Percentiles rank a stretch among this genome's conserved stretches.
Conservation (phyloP, 2,888 invertebrate species). For the Hydroisotoma schaefferi region DNA sequence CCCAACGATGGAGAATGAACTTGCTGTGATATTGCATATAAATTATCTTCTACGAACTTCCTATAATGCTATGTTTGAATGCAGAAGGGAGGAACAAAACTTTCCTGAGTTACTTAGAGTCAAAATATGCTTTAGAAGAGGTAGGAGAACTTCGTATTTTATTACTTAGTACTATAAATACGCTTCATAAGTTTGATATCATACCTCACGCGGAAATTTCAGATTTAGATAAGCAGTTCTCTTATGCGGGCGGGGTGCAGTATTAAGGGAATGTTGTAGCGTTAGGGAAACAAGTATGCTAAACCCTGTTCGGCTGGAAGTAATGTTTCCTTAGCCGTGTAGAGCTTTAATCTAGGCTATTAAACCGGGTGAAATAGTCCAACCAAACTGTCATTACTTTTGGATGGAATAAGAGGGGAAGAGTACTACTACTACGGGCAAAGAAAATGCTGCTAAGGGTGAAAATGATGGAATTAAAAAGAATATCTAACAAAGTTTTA, state of each 20-base stretch:
- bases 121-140: too few species aligned
- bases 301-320: constrained; percentile 11
- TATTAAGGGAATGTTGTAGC: background rate
- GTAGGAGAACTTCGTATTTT: too few species aligned
- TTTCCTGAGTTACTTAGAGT: background rate
- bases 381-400: constrained; percentile 4
- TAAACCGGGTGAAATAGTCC: constrained; percentile 8
- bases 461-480: too few species aligned
- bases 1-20: background rate
- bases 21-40: too few species aligned
- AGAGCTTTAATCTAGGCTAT: constrained; percentile 14
- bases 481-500: too few species aligned
- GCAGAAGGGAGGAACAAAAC: background rate
- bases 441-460: too few species aligned
- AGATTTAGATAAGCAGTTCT: constrained; percentile 16
- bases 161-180: too few species aligned
- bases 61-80: too few species aligned
- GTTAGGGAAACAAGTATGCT: constrained; percentile 1
- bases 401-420: background rate
- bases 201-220: constrained; percentile 11
- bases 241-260: background rate
- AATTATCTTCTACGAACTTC: too few species aligned
- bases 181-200: too few species aligned
- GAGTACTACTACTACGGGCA: too few species aligned
- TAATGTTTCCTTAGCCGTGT: constrained; percentile 9